Evolutionary conservation across 2,888 invertebrate species (phyloP), one percentile per base, ranked within the genome.

Genomic region (Lamproptera curius): DNA sequence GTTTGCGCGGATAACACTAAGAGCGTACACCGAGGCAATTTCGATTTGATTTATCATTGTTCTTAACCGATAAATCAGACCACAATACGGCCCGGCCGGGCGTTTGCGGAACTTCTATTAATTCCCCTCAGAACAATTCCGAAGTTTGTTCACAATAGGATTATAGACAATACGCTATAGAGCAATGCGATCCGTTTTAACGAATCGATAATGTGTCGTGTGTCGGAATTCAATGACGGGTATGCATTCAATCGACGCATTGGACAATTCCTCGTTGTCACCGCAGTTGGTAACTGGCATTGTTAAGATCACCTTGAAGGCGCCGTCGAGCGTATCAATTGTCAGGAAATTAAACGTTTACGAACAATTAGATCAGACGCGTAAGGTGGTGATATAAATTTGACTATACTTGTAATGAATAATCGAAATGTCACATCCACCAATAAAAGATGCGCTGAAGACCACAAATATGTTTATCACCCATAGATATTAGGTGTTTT

Each of bases 31-130:
- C 51, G 68, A 70, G 68, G 79, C 82, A 80, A 82, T 84, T 84
- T 71, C 77, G 71, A 76, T 85, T 82, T 85, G 85, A 87, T 86
- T 86, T 86, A 86, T 84, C 80, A 78, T 84, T 84, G 84, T 84
- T 84, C 85, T 86, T 84, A 72, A 69, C 70, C 76, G 76, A 84
- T 86, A 85, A 85, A 84, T 86, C 85, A 82, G 78, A 65, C 66
- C 63, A 82, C 82, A 82, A 83, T 82, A 78, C 78, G 76, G 74
- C 73, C 61, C 58, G 65, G 73, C 76, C 69, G 70, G 61, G 61
- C 58, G 57, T 58, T 56, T 52, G 52, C 36, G 72, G 73, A 76
- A 81, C 76, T 85, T 84, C 83, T 84, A 85, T 85, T 83, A 85
- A 85, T 84, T 81, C 80, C 74, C 74, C 74, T 80, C 75, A 81